Base-by-base conservation (phyloP, 2,888 invertebrate genomes). In the Muscina levida region DNA sequence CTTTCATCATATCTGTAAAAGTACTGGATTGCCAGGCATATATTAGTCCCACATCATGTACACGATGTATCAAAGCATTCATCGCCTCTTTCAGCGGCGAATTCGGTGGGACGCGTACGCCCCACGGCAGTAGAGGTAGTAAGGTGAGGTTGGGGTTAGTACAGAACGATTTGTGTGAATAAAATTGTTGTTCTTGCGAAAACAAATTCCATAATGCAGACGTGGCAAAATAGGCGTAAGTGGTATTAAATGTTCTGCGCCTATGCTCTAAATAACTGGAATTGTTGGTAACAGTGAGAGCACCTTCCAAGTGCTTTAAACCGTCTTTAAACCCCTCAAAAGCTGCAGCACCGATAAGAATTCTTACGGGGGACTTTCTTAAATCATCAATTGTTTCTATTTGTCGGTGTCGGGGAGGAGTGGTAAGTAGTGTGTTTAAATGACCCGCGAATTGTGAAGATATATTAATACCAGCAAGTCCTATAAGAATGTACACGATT, bases 161-260 rank as follows among this genome's bases (percentile, higher is more conserved):
- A 10, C 72, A 72, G 48, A 79, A 79, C 1, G 57, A 1, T 48
- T 71, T 66, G 1, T 67, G 65, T 0, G 17, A 15, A 15, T 42
- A 42, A n/a, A 13, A 17, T 8, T 39, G 53, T 46, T 79, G 79
- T 22, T 67, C 46, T 17, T 24, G 5, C 5, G 26, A 26, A 10
- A 71, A 51, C 5, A 79, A 17, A n/a, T 56, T 5, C 75, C 79
- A 79, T 31, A 71, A 8, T 1, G 48, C n/a, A 1, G 57, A 19
- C 1, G 67, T 19, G 1, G 65, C 2, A 1, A 42, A 37, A 26
- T 75, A 79, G n/a, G 51, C 75, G n/a, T 71, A 44, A 13, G 71
- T 24, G 0, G 75, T 79, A 10, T 79, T 71, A 1, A 79, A 66
- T 19, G n/a, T 24, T 11, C 59, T 4, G 13, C 79, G 79, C 22